Evolutionary conservation across 2,113 vertebrate species (phyloP).

Genomic region (Argyrosomus japonicus): DNA sequence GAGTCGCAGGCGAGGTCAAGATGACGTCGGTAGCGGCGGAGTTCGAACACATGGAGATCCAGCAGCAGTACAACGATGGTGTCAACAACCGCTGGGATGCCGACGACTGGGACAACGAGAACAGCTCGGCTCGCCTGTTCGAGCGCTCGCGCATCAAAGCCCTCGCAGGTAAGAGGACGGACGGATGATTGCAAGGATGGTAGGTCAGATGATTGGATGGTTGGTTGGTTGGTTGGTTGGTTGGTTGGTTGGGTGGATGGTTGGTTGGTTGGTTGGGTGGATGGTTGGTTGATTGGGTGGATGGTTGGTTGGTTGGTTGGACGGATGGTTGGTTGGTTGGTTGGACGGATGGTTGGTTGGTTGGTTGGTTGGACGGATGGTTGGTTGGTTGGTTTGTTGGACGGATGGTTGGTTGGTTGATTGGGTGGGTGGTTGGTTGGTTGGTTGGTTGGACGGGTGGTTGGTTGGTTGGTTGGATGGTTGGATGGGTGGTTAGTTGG

Average conservation of each 20-base stretch:
- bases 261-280: accelerated
- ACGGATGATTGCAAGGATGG: accelerated
- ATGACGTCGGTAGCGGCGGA: constrained; percentile 96
- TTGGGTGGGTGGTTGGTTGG: neutral
- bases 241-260: no score
- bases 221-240: neutral
- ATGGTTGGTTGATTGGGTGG: accelerated
- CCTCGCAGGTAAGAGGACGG: constrained; percentile 89
- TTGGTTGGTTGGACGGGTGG: accelerated
- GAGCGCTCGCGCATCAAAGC: constrained; percentile 98
- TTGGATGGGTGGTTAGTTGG: neutral
- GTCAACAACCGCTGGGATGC: constrained; percentile 99
- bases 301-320: neutral
- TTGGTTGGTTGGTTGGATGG: neutral
- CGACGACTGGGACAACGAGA: constrained; percentile 99
- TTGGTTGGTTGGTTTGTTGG: neutral
- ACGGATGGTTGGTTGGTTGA: accelerated
- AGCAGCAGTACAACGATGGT: constrained; percentile 90
- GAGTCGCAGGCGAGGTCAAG: constrained; percentile 80
- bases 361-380: accelerated
- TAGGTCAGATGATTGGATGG: neutral
- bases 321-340: accelerated
- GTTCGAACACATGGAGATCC: constrained; percentile 97
- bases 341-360: neutral
- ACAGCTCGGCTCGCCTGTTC: constrained; percentile 96